Evolutionary conservation across 30 jellyfish, hydroid and myxozoan genomes (phyloP).

Genomic region (Nemopilema nomurai): DNA sequence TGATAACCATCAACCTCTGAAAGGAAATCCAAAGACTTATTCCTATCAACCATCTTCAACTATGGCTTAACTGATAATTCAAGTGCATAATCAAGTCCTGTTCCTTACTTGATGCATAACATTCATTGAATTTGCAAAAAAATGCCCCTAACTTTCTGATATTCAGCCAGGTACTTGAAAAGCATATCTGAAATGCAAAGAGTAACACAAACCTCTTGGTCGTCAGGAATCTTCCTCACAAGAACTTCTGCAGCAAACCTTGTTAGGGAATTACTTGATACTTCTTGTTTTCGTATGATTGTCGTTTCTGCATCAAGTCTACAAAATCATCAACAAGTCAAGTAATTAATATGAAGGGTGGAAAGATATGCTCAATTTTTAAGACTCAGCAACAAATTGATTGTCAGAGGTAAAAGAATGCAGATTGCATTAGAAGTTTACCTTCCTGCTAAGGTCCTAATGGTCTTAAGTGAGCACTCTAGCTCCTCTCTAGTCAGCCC

Average conservation of each 20-base stretch:
- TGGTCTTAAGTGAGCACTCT: slow-evolving; percentile 83
- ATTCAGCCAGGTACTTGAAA: background rate
- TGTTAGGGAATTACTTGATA: slow-evolving; percentile 9
- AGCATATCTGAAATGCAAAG: too few relatives aligned
- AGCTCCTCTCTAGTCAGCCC: slow-evolving; percentile 90
- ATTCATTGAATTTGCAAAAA: background rate
- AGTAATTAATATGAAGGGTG: too few relatives aligned
- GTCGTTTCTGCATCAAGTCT: slow-evolving; percentile 95
- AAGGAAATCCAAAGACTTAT: too few relatives aligned
- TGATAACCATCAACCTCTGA: too few relatives aligned
- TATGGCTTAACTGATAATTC: too few relatives aligned
- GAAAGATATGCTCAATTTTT: background rate
- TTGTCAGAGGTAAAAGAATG: background rate
- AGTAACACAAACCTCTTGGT: slow-evolving; percentile 80
- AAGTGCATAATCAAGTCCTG: too few relatives aligned
- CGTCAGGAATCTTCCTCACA: slow-evolving; percentile 88
- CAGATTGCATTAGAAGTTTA: background rate
- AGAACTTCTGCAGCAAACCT: slow-evolving; percentile 91
- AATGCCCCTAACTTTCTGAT: background rate
- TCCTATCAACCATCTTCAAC: too few relatives aligned
- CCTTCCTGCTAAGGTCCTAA: slow-evolving; percentile 78
- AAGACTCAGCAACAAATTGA: background rate
- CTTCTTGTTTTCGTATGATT: slow-evolving; percentile 67
- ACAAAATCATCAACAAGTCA: background rate
- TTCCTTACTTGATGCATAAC: too few relatives aligned